Conservation (phyloP, 1,140 invertebrate species). For the Zophobas atratus region DNA sequence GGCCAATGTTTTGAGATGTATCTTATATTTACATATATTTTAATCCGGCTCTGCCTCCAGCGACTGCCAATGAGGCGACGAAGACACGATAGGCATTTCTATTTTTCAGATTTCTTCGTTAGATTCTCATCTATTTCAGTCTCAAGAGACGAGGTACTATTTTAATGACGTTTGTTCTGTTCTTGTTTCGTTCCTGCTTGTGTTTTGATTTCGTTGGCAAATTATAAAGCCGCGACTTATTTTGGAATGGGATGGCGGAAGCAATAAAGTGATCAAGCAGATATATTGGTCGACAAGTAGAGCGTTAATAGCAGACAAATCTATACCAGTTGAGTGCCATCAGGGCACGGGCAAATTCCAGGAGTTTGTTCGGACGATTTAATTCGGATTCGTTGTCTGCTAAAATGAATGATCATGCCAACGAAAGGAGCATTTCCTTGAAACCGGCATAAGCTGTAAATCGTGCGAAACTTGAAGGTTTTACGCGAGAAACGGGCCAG, state of each 20-base stretch:
- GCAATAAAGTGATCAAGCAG: constrained; percentile 41
- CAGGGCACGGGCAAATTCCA: constrained; percentile 1
- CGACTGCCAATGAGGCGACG: constrained; percentile 1
- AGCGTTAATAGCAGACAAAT: constrained; percentile 39
- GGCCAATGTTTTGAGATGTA: too few relatives aligned
- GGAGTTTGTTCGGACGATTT: constrained; percentile 21
- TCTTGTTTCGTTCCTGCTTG: constrained; percentile 17
- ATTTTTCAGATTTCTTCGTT: constrained; percentile 49
- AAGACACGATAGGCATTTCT: constrained; percentile 43
- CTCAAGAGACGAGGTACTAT: constrained; percentile 44
- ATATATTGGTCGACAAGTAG: constrained; percentile 31
- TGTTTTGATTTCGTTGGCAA: constrained; percentile 36
- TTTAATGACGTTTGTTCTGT: constrained; percentile 51
- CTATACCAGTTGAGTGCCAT: constrained; percentile 17
- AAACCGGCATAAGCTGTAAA: constrained; percentile 41
- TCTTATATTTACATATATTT: too few relatives aligned
- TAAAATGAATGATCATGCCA: constrained; percentile 3
- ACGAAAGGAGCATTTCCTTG: constrained; percentile 43
- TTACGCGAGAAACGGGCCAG: constrained; percentile 45
- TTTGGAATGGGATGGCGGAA: constrained; percentile 33
- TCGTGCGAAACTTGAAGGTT: constrained; percentile 47
- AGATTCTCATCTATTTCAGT: constrained; percentile 49
- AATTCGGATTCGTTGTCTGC: constrained; percentile 27
- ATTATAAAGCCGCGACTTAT: constrained; percentile 28
- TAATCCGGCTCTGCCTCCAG: too few relatives aligned